phyloP scores from a whole-genome alignment of 2,797 vertebrate genomes.

The Lepilemur septentrionalis region DNA sequence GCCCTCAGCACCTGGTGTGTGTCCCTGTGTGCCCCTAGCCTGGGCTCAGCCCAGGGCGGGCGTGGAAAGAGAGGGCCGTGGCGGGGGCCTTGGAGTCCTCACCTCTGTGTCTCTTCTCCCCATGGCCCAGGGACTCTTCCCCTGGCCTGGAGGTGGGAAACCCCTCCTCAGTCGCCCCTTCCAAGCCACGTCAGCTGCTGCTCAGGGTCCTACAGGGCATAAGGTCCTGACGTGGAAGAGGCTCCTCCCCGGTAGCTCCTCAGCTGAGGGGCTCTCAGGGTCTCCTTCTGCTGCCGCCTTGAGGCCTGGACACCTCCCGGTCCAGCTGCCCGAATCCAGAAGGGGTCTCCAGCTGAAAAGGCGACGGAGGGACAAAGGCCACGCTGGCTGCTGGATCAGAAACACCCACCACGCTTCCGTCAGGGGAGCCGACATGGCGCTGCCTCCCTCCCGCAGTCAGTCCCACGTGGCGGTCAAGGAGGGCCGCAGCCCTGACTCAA shows the following conservation, averaged over 20 bases:
- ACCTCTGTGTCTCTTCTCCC: neutral
- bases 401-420: fast-evolving
- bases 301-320: neutral
- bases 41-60: neutral
- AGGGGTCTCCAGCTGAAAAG: neutral
- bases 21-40: neutral
- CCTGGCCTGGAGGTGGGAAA: neutral
- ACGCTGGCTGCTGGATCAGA: fast-evolving
- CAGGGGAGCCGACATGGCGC: fast-evolving
- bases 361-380: fast-evolving
- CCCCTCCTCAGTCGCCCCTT: neutral
- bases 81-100: neutral
- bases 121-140: neutral
- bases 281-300: too few species aligned
- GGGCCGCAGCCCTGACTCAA: neutral
- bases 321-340: neutral
- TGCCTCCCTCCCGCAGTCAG: fast-evolving
- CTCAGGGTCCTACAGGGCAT: neutral
- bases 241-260: neutral
- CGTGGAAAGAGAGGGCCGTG: neutral
- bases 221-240: neutral
- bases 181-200: too few species aligned
- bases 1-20: neutral
- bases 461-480: neutral
- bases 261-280: neutral